Evolutionary conservation across 2,888 invertebrate genomes (phyloP), one percentile per base, ranked within the genome.

Genomic region (Alloscopus bannaensis): DNA sequence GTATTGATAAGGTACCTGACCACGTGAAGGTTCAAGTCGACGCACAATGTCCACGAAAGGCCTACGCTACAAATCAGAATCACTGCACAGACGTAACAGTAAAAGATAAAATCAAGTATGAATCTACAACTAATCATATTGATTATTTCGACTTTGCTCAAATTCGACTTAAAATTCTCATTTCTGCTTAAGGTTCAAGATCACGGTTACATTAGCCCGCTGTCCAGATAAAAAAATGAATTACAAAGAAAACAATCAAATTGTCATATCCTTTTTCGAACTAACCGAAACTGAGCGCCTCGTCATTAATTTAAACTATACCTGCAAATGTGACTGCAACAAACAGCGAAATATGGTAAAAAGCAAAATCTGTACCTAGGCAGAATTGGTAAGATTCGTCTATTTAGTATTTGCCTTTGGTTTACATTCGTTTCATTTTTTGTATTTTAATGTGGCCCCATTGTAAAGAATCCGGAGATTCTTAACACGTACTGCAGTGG

Each of bases 251-350:
- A 73, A 60, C 2, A 36, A 75, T 13, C 26, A 66, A 28, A 50
- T 76, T 13, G 62, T 62, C 0, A 36, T 68, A 8, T 69, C 76
- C 1, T 76, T 75, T 26, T 78, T 80, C 42, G 78, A 68, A 2
- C 47, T 82, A 3, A 45, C 47, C 0, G 13, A 28, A 0, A 52
- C 28, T 2, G 82, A 82, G 40, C 59, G 40, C 24, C 28, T 80
- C 3, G n/a, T 28, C 0, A 50, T 80, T 4, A 36, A 70, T 16
- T 20, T 82, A n/a, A 45, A 28, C 1, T 60, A 78, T 26, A 22
- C 29, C 16, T 82, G 82, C 36, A 20, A 59, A 3, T 82, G 82
- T 36, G 59, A 40, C 1, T 82, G 80, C 29, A 70, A 47, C n/a
- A 20, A 71, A 18, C 47, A 60, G 11, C 31, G 11, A 6, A 31